A percentile compares a stretch with the other conserved stretches of the same genome.
Evolutionary conservation across 2,888 invertebrate genomes (phyloP).

Genomic region (Camptogramma bilineatum): DNA sequence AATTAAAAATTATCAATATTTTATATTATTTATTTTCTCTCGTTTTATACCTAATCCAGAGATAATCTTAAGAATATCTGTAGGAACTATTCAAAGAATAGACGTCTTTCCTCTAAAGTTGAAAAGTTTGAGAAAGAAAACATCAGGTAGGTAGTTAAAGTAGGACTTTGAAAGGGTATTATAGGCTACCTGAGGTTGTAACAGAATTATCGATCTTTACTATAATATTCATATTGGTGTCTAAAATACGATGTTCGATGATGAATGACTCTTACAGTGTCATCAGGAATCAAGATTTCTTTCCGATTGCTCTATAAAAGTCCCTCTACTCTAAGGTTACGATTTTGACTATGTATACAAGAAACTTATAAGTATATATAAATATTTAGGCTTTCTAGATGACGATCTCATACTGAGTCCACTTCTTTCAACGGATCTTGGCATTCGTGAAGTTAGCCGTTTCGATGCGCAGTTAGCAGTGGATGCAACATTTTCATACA

Average conservation of each 20-base stretch:
- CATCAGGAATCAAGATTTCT: conserved; percentile 12
- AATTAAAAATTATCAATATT: too few relatives aligned
- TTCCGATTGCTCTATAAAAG: conserved; percentile 8
- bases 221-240: conserved; percentile 46
- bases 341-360: too few relatives aligned
- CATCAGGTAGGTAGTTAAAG: neutral
- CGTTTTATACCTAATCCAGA: too few relatives aligned
- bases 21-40: too few relatives aligned
- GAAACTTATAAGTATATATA: neutral
- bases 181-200: conserved; percentile 50
- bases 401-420: neutral
- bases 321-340: neutral
- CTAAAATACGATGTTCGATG: conserved; percentile 48
- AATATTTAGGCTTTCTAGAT: neutral
- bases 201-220: conserved; percentile 38
- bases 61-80: too few relatives aligned
- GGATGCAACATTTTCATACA: too few relatives aligned
- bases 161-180: conserved; percentile 13
- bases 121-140: neutral
- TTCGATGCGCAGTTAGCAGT: too few relatives aligned
- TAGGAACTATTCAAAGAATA: neutral
- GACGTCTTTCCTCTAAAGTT: neutral
- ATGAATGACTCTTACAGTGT: conserved; percentile 39
- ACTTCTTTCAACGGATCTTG: too few relatives aligned
- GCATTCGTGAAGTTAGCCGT: too few relatives aligned